A percentile compares a stretch with the other conserved stretches of the same genome.
phyloP scores from a whole-genome alignment of 2,797 vertebrate genomes.

The Benthosema pterotum region DNA sequence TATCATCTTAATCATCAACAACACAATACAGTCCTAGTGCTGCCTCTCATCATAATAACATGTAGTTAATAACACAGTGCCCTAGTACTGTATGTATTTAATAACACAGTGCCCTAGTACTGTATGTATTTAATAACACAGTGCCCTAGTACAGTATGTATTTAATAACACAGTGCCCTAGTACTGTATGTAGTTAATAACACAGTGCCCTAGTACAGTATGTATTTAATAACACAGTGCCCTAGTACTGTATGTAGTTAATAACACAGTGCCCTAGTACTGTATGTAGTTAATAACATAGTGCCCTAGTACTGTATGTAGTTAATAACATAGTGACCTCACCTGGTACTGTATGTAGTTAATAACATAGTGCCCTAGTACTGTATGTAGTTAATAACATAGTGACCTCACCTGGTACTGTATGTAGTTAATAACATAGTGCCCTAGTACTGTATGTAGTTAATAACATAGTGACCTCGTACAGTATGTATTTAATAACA shows the following conservation, averaged over 20 bases:
- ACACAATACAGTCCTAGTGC: too few relatives aligned
- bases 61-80: constrained; percentile 50
- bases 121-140: constrained; percentile 72
- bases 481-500: too few relatives aligned
- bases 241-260: constrained; percentile 97
- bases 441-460: constrained; percentile 96
- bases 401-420: constrained; percentile 93
- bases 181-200: constrained; percentile 86
- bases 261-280: constrained; percentile 84
- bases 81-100: constrained; percentile 97
- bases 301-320: constrained; percentile 94
- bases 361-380: constrained; percentile 85
- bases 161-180: constrained; percentile 81
- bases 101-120: constrained; percentile 84
- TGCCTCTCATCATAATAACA: too few relatives aligned
- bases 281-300: constrained; percentile 72
- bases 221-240: constrained; percentile 63
- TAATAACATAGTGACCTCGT: constrained; percentile 83
- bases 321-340: constrained; percentile 35
- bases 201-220: constrained; percentile 87
- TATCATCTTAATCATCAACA: too few relatives aligned
- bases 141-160: constrained; percentile 93
- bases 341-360: constrained; percentile 98
- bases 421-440: constrained; percentile 35
- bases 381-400: constrained; percentile 72